These are phyloP conservation scores for Elaeidobius kamerunicus DNA, from an alignment of 2,888 invertebrate genomes.

Conservation along the genomic window DNA sequence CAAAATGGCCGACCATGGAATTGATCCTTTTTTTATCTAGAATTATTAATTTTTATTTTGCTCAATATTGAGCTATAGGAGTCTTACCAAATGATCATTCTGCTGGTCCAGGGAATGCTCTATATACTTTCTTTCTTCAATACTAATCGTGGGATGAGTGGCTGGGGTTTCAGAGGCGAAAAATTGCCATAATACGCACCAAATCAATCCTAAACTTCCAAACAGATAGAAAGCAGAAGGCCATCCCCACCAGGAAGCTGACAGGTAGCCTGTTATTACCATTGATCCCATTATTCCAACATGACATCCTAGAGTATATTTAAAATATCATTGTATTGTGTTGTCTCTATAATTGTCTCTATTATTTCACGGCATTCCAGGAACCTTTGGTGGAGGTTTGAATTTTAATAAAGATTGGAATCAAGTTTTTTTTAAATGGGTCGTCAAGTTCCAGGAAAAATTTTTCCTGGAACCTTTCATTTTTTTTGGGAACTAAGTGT, in stretches of 20 bases:
- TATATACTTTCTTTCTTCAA: conserved; percentile 63
- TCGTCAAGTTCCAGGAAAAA: too few species aligned
- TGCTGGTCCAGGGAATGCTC: conserved; percentile 30
- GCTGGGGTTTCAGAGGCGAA: conserved; percentile 64
- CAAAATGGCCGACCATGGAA: conserved; percentile 29
- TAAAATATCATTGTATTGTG: too few species aligned
- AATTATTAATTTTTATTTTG: background rate
- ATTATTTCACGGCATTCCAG: too few species aligned
- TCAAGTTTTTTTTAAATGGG: too few species aligned
- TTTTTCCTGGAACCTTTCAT: too few species aligned
- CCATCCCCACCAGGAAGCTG: conserved; percentile 68
- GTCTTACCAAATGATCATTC: conserved; percentile 26
- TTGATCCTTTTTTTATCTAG: conserved; percentile 16
- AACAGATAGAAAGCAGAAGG: conserved; percentile 71
- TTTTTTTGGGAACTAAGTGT: too few species aligned
- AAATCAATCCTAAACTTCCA: conserved; percentile 58
- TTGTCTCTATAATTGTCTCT: too few species aligned
- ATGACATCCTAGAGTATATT: conserved; percentile 56
- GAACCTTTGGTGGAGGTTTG: too few species aligned
- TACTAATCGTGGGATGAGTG: conserved; percentile 56
- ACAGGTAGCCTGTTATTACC: conserved; percentile 64
- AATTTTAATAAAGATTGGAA: too few species aligned
- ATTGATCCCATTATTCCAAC: conserved; percentile 73
- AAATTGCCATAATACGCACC: conserved; percentile 58
- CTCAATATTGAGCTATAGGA: background rate